Evolutionary conservation across 2,113 vertebrate genomes (phyloP).

Genomic region (Nerophis lumbriciformis): DNA sequence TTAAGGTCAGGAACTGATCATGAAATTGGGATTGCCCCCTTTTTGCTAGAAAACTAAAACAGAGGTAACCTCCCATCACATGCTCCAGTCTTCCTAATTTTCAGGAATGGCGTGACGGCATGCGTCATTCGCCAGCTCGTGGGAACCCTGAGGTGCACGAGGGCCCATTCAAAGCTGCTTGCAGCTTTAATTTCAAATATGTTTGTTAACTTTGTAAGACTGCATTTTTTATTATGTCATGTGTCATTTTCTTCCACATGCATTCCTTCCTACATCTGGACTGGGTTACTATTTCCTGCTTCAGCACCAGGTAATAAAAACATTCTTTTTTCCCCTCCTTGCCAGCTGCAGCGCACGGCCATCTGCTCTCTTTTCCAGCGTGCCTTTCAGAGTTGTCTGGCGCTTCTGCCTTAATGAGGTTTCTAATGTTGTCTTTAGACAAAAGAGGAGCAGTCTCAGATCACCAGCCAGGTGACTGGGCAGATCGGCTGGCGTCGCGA

Average conservation of each 20-base stretch:
- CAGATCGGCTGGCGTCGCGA: slow-evolving; percentile 98
- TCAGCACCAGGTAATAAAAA: slow-evolving; percentile 68
- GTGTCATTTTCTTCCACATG: background rate
- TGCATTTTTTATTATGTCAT: background rate
- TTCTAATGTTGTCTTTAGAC: slow-evolving; percentile 76
- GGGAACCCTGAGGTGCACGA: no score
- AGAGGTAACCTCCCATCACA: no score
- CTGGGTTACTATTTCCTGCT: slow-evolving; percentile 16
- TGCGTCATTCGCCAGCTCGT: no score
- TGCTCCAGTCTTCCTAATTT: no score
- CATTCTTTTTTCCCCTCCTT: background rate
- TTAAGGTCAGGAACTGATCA: no score
- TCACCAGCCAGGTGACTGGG: slow-evolving; percentile 99
- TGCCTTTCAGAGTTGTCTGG: background rate
- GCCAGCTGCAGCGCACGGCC: background rate
- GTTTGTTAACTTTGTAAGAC: background rate
- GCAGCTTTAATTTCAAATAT: background rate
- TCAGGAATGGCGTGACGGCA: no score
- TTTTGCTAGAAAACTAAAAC: no score
- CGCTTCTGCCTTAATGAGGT: slow-evolving; percentile 18
- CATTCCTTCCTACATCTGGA: slow-evolving; percentile 2
- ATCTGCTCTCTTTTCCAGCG: background rate
- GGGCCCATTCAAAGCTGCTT: no score
- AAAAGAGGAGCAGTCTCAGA: slow-evolving; percentile 98
- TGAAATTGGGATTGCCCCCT: no score